Evolutionary conservation across 1,140 invertebrate species (phyloP), one percentile per base, ranked within the genome.

Genomic region (Zeugodacus cucurbitae): DNA sequence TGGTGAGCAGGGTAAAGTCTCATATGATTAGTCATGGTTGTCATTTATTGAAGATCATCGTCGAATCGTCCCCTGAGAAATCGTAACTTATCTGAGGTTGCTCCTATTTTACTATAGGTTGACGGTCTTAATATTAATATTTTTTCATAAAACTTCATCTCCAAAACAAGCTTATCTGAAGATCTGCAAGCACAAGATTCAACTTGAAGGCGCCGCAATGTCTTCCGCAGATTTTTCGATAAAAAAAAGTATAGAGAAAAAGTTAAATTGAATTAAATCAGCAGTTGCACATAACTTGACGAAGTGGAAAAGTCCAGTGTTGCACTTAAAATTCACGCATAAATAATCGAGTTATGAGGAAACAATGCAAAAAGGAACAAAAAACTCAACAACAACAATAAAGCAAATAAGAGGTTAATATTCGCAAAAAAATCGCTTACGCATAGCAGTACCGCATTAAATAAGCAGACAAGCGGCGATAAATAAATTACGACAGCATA

Each of bases 401-500:
- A 74, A 62, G 26, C 10, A 26, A 62, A 62, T 26, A 41, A 8
- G 20, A 74, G 20, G 17, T 0, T 7, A 37, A 32, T 2, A 70
- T 17, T 20, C 20, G 67, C 67, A 70, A 11, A 70, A 34, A 22
- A 70, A 70, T 70, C 67, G 11, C 3, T 4, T 20, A 37, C 32
- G 37, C 34, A 74, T 22, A 74, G 34, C 67, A 74, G 10, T 32
- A 41, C 34, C 34, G 34, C 67, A 74, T 74, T 74, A 41, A 74
- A 37, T 7, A n/a, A 32, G 34, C 34, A 37, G 67, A 74, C 67
- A 74, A 74, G 67, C 67, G 34, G 67, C 67, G 34, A 22, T 37
- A 74, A 74, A 74, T 74, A 74, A 74, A 74, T 74, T 74, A 74
- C 67, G 20, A 20, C 67, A 41, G 67, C 67, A 74, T 37, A 62